Evolutionary conservation across 2,113 vertebrate species (phyloP).

Genomic region (Mirza zaza): DNA sequence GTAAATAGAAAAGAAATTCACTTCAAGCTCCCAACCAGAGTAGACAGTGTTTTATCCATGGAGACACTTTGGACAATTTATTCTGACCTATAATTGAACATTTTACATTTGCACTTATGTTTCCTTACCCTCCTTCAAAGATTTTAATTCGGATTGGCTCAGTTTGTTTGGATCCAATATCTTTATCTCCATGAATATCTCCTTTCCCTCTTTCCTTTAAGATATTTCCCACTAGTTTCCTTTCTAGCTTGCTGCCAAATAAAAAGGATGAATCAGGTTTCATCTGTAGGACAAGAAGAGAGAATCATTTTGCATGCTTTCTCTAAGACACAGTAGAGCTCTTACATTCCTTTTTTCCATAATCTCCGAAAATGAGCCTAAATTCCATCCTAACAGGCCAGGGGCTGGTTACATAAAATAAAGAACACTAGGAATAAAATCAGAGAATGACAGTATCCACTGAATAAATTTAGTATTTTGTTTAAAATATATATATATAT

Average conservation of each 20-base stretch:
- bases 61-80: conserved; percentile 52
- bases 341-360: background rate
- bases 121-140: conserved; percentile 98
- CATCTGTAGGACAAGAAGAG: conserved; percentile 87
- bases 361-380: background rate
- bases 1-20: conserved; percentile 38
- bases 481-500: background rate
- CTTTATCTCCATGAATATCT: conserved; percentile 94
- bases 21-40: background rate
- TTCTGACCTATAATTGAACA: conserved; percentile 49
- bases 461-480: background rate
- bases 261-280: conserved; percentile 95
- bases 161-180: conserved; percentile 90
- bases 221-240: conserved; percentile 93
- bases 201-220: conserved; percentile 95
- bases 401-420: background rate
- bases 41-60: conserved; percentile 40
- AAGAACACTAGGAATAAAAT: background rate
- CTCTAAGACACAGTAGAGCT: background rate
- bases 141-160: conserved; percentile 98
- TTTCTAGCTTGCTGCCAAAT: conserved; percentile 91
- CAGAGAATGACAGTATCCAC: background rate
- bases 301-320: conserved; percentile 74
- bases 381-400: background rate
- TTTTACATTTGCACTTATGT: conserved; percentile 72